These are phyloP conservation scores for Drosophila meridionalis DNA, from an alignment of 2,888 invertebrate genomes.

Conservation along the genomic window DNA sequence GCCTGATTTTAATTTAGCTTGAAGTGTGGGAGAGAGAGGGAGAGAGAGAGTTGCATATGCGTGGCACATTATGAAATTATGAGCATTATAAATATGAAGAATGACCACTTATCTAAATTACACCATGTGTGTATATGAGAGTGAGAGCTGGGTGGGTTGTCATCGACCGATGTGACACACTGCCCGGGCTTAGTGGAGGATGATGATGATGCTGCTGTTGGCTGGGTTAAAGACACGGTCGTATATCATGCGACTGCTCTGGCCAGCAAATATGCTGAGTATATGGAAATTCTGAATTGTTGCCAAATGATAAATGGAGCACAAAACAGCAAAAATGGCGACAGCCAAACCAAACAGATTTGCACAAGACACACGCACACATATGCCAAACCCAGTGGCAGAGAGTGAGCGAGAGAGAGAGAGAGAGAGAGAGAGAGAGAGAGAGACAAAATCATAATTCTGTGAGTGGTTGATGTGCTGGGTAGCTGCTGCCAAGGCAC, in stretches of 20 bases:
- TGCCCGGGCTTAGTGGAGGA: conserved; percentile 35
- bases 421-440: background rate
- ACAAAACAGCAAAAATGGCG: conserved; percentile 70
- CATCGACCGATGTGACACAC: conserved; percentile 67
- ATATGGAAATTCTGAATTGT: conserved; percentile 69
- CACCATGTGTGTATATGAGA: conserved; percentile 72
- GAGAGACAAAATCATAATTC: background rate
- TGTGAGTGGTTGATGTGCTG: conserved; percentile 37
- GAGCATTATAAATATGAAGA: conserved; percentile 84
- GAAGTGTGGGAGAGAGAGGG: background rate
- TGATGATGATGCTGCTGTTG: conserved; percentile 45
- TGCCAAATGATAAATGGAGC: conserved; percentile 78
- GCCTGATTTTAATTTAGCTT: conserved; percentile 63
- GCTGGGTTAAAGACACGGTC: conserved; percentile 65
- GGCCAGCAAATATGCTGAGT: conserved; percentile 77
- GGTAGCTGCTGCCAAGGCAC: conserved; percentile 50
- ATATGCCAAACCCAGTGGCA: conserved; percentile 45
- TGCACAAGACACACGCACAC: conserved; percentile 37
- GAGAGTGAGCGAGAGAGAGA: background rate
- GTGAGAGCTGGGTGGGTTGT: conserved; percentile 37
- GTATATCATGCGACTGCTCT: conserved; percentile 65
- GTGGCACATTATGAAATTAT: conserved; percentile 82
- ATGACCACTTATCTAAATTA: conserved; percentile 86
- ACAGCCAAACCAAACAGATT: conserved; percentile 30
- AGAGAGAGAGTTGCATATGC: conserved; percentile 62